Evolutionary conservation across 2,113 vertebrate species (phyloP).

Genomic region (Tretioscincus oriximinensis): DNA sequence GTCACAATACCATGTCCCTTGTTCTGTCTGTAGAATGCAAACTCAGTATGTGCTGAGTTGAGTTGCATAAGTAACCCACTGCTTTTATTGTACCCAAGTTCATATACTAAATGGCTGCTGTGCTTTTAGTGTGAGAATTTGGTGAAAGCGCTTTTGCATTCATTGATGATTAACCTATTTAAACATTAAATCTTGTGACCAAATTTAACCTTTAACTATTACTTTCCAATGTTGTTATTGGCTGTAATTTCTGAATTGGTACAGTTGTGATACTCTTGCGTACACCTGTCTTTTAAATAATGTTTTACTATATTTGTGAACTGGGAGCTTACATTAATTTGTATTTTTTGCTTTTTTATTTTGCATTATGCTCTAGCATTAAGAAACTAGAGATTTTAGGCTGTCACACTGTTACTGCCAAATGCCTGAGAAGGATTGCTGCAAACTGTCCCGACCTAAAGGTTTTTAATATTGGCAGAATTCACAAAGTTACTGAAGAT

Average conservation of each 20-base stretch:
- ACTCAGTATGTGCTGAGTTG: neutral
- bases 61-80: neutral
- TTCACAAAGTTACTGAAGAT: conserved; percentile 59
- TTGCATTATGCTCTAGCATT: conserved; percentile 22
- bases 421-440: conserved; percentile 48
- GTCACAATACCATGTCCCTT: neutral
- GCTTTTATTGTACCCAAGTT: neutral
- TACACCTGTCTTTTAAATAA: neutral
- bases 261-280: neutral
- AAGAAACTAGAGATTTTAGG: conserved; percentile 60
- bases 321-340: neutral
- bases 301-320: neutral
- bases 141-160: neutral
- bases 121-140: neutral
- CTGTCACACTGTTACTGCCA: conserved; percentile 57
- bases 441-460: conserved; percentile 47
- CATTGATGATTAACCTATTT: neutral
- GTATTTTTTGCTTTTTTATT: neutral
- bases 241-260: neutral
- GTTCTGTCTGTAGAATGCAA: neutral
- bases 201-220: neutral
- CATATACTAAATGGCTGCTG: neutral
- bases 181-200: neutral
- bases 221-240: neutral
- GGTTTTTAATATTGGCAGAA: conserved; percentile 57